Evolutionary conservation across 2,113 vertebrate genomes (phyloP).

Genomic region (Anolis carolinensis): DNA sequence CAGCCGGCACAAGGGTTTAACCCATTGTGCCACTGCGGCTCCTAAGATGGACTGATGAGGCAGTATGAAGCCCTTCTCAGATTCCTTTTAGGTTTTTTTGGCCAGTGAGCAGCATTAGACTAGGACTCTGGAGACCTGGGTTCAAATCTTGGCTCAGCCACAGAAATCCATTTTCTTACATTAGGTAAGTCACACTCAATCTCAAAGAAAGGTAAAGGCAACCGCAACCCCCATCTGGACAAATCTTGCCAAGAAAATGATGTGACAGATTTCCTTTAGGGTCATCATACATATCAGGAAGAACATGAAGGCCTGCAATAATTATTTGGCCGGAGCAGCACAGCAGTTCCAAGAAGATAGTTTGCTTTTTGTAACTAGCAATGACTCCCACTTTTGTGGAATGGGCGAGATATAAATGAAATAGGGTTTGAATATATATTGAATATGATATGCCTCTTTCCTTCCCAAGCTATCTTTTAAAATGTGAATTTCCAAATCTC

Average conservation of each 20-base stretch:
- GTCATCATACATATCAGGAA: too few relatives aligned
- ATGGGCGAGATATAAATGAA: too few relatives aligned
- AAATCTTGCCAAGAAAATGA: too few relatives aligned
- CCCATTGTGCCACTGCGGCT: too few relatives aligned
- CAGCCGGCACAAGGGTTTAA: too few relatives aligned
- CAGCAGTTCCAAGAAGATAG: background rate
- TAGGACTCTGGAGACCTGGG: background rate
- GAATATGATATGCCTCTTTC: background rate
- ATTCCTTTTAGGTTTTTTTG: background rate
- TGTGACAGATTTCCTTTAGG: too few relatives aligned
- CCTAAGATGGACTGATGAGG: background rate
- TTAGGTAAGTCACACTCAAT: background rate
- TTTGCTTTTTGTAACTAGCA: background rate
- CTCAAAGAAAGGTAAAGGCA: too few relatives aligned
- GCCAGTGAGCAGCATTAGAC: background rate
- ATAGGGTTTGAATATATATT: too few relatives aligned
- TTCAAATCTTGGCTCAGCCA: background rate
- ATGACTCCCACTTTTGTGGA: too few relatives aligned
- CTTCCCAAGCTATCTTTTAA: background rate
- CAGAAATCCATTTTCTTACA: background rate
- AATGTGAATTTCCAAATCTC: background rate
- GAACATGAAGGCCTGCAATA: too few relatives aligned
- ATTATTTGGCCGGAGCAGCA: too few relatives aligned
- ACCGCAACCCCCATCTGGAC: too few relatives aligned
- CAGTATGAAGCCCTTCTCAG: background rate